A percentile compares a stretch with the other conserved stretches of the same genome.
These are phyloP conservation scores for Olivierus martensii DNA, from an alignment of 1,140 invertebrate genomes.

Conservation along the genomic window DNA sequence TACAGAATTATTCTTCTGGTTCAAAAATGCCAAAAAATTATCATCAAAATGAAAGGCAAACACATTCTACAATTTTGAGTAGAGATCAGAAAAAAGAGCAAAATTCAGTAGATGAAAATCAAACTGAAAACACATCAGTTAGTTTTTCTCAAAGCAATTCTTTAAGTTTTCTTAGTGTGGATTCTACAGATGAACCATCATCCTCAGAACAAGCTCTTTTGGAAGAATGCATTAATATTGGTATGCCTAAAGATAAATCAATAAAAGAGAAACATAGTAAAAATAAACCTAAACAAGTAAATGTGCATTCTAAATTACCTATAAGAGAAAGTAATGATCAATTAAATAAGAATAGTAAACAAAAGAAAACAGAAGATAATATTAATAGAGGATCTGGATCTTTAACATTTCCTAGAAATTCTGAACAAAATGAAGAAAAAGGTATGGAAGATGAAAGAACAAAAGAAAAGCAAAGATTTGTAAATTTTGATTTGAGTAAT, in stretches of 20 bases:
- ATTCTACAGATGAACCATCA: slow-evolving; percentile 2
- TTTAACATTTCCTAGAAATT: neutral
- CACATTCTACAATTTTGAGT: no score
- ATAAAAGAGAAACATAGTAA: no score
- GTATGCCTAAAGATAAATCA: neutral
- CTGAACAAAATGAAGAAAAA: slow-evolving; percentile 10
- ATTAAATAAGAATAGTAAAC: neutral
- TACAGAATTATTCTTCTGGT: no score
- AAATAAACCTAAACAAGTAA: neutral
- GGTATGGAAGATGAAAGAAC: slow-evolving; percentile 12
- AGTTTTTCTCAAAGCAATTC: neutral
- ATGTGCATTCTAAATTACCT: neutral
- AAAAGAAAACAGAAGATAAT: neutral
- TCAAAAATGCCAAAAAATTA: no score
- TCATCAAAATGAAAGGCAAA: no score
- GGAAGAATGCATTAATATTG: slow-evolving; percentile 4
- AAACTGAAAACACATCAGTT: no score
- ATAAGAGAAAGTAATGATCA: neutral
- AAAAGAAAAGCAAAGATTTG: slow-evolving; percentile 5
- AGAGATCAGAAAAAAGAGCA: no score
- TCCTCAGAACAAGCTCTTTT: neutral
- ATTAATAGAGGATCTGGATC: no score
- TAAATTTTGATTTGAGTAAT: no score
- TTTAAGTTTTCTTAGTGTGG: neutral
- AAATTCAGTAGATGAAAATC: no score